Percentiles rank a stretch among this genome's conserved stretches.
phyloP scores from a whole-genome alignment of 2,888 invertebrate species.

The Augochlorella aurata region DNA sequence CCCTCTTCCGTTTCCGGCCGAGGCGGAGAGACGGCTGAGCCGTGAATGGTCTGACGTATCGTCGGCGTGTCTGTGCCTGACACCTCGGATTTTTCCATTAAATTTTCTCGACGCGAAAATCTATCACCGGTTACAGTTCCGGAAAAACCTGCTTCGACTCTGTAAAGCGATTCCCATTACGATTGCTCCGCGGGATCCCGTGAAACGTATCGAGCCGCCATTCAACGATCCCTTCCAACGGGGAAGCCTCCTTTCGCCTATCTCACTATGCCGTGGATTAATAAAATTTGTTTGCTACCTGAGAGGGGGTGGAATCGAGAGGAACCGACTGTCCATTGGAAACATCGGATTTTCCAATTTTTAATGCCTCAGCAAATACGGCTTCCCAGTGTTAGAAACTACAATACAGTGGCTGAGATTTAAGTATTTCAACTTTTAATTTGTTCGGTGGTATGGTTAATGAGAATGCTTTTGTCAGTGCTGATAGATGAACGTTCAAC shows the following conservation, averaged over 20 bases:
- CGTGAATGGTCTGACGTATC: conserved; percentile 80
- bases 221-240: conserved; percentile 4
- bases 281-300: conserved; percentile 25
- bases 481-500: no score
- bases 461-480: no score
- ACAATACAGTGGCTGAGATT: background rate
- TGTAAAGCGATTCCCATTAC: conserved; percentile 77
- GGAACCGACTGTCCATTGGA: background rate
- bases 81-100: conserved; percentile 82
- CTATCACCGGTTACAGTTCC: conserved; percentile 79
- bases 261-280: conserved; percentile 33
- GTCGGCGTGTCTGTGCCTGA: conserved; percentile 79
- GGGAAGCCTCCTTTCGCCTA: background rate
- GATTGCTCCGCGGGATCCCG: conserved; percentile 68
- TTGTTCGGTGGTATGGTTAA: background rate
- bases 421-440: background rate
- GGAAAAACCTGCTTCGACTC: conserved; percentile 70
- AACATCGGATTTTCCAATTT: background rate
- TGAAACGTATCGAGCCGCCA: conserved; percentile 58
- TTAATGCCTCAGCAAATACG: background rate
- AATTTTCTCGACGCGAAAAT: conserved; percentile 80
- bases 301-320: background rate
- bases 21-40: conserved; percentile 69
- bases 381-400: background rate
- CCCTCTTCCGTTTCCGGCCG: conserved; percentile 51